Evolutionary conservation across 2,888 invertebrate species (phyloP).

Genomic region (Rutpela maculata): DNA sequence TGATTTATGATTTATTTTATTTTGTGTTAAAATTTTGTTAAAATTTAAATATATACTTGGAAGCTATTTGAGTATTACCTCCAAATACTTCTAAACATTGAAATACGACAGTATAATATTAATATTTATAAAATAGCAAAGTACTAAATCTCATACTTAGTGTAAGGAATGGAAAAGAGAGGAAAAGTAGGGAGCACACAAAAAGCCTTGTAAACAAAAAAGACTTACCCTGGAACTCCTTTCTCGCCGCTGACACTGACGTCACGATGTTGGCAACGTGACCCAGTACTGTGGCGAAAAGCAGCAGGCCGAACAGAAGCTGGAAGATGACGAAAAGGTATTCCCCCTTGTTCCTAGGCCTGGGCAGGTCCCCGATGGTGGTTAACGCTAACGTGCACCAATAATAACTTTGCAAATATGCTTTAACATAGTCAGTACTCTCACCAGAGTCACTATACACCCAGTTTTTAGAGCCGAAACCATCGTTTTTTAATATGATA

Average conservation of each 20-base stretch:
- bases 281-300: slow-evolving; percentile 97
- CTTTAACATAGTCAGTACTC: slow-evolving; percentile 92
- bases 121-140: slow-evolving; percentile 12
- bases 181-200: background rate
- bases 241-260: slow-evolving; percentile 96
- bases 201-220: background rate
- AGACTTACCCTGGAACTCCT: slow-evolving; percentile 96
- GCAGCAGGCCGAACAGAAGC: slow-evolving; percentile 93
- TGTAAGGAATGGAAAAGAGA: background rate
- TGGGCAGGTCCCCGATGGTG: slow-evolving; percentile 94
- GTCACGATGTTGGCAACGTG: slow-evolving; percentile 99
- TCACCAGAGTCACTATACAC: slow-evolving; percentile 87
- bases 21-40: background rate
- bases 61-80: background rate
- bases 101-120: background rate
- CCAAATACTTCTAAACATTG: background rate
- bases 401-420: slow-evolving; percentile 98
- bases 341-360: slow-evolving; percentile 94
- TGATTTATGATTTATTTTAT: too few relatives aligned
- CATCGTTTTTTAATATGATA: slow-evolving; percentile 96
- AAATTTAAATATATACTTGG: background rate
- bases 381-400: slow-evolving; percentile 98
- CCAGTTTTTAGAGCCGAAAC: slow-evolving; percentile 95
- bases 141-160: slow-evolving; percentile 7
- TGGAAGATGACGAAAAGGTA: slow-evolving; percentile 97